Conservation (phyloP, 2,113 vertebrate species). For the Pimephales promelas region DNA sequence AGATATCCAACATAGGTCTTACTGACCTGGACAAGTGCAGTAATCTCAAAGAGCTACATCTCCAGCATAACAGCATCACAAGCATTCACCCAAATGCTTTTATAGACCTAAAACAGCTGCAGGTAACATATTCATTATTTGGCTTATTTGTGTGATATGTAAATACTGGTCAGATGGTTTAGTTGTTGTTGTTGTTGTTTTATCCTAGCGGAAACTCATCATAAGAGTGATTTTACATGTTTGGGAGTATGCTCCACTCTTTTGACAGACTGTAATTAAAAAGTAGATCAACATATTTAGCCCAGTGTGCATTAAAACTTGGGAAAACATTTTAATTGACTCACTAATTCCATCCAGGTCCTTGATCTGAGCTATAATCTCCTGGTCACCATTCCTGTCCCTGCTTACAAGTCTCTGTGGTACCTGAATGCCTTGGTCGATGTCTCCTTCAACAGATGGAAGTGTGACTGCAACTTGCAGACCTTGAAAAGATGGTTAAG, state of each 20-base stretch:
- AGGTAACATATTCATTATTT: constrained; percentile 69
- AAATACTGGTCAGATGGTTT: background rate
- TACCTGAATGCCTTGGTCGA: constrained; percentile 71
- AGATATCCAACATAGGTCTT: constrained; percentile 70
- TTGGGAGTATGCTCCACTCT: background rate
- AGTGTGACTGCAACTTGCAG: constrained; percentile 72
- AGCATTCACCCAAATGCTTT: constrained; percentile 79
- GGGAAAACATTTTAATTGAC: background rate
- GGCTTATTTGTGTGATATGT: background rate
- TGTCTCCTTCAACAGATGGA: constrained; percentile 75
- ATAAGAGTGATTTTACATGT: background rate
- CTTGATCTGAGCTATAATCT: constrained; percentile 83
- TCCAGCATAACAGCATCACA: constrained; percentile 81
- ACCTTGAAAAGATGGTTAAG: constrained; percentile 71
- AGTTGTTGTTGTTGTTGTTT: background rate
- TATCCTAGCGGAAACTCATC: background rate
- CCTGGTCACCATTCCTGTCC: constrained; percentile 73
- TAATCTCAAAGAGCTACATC: constrained; percentile 75
- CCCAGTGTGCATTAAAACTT: background rate
- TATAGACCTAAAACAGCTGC: constrained; percentile 76
- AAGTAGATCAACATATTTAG: background rate
- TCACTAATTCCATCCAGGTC: constrained; percentile 67
- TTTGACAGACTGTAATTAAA: background rate
- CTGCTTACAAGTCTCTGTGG: constrained; percentile 70
- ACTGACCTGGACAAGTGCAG: constrained; percentile 76